Conservation (phyloP, 2,888 invertebrate species). For the Morpho helenor region DNA sequence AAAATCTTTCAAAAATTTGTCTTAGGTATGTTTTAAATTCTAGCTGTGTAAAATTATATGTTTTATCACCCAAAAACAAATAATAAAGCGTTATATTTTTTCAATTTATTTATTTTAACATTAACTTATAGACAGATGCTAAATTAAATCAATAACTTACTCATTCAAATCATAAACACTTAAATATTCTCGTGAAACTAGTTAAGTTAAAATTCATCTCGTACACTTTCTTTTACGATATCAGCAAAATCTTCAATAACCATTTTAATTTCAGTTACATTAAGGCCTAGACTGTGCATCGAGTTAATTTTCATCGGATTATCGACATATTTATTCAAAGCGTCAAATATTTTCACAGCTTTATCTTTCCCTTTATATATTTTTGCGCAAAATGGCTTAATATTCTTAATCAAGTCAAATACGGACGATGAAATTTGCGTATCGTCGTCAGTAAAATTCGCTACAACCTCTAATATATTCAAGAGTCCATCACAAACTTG, state of each 20-base stretch:
- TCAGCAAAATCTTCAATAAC: constrained; percentile 43
- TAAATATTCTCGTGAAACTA: neutral
- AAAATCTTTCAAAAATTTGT: too few species aligned
- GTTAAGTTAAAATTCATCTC: constrained; percentile 48
- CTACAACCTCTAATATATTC: constrained; percentile 42
- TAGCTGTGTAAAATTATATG: too few species aligned
- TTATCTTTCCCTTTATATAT: constrained; percentile 38
- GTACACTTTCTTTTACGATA: constrained; percentile 33
- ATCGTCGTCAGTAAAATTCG: constrained; percentile 37
- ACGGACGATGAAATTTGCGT: constrained; percentile 37
- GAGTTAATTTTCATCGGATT: constrained; percentile 31
- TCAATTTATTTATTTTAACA: too few species aligned
- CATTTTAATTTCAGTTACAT: constrained; percentile 35
- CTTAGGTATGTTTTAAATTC: too few species aligned
- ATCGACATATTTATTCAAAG: constrained; percentile 37
- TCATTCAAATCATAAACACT: neutral
- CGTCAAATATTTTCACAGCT: constrained; percentile 39
- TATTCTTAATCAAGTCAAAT: constrained; percentile 45
- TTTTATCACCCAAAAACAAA: too few species aligned
- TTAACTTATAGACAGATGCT: too few species aligned
- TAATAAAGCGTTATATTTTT: too few species aligned
- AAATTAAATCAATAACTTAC: neutral
- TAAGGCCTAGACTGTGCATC: constrained; percentile 33
- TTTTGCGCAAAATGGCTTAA: constrained; percentile 48
- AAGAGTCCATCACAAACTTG: constrained; percentile 52